Conservation (phyloP, 30 jellyfish, hydroid and myxozoan species). For the Aurelia aurita complex sp. Pacific region DNA sequence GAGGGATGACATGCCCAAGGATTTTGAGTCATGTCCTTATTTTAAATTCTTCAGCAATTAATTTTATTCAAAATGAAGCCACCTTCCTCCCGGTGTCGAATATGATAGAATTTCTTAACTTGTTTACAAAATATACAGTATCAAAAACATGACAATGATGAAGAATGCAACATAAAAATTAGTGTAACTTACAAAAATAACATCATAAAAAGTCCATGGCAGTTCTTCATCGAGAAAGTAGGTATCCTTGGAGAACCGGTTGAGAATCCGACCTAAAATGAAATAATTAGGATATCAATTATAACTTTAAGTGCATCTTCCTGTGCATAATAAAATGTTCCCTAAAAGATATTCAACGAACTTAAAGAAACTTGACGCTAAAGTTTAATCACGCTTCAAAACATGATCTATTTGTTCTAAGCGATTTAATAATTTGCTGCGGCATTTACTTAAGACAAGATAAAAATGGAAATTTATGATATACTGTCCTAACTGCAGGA, state of each 20-base stretch:
- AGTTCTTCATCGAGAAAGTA: constrained; percentile 74
- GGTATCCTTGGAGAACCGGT: constrained; percentile 69
- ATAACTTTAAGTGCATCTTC: neutral
- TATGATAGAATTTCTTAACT: neutral
- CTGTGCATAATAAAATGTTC: neutral
- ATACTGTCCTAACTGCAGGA: constrained; percentile 52
- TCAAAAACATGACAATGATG: too few relatives aligned
- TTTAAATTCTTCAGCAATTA: too few relatives aligned
- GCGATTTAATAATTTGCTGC: too few relatives aligned
- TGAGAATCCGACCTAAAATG: constrained; percentile 65
- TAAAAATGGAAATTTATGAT: too few relatives aligned
- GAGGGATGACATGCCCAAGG: too few relatives aligned
- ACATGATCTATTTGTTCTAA: too few relatives aligned
- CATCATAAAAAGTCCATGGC: constrained; percentile 68
- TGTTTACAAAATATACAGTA: neutral
- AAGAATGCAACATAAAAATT: neutral
- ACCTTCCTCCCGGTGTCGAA: too few relatives aligned
- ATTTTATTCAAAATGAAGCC: too few relatives aligned
- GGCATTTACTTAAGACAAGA: too few relatives aligned
- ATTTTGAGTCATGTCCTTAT: too few relatives aligned
- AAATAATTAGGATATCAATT: neutral
- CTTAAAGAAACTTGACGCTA: neutral
- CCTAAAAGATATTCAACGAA: neutral
- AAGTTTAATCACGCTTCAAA: too few relatives aligned
- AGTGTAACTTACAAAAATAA: constrained; percentile 17